Percentiles rank a stretch among this genome's conserved stretches.
Conservation (phyloP, 2,113 vertebrate genomes). For the Python bivittatus region DNA sequence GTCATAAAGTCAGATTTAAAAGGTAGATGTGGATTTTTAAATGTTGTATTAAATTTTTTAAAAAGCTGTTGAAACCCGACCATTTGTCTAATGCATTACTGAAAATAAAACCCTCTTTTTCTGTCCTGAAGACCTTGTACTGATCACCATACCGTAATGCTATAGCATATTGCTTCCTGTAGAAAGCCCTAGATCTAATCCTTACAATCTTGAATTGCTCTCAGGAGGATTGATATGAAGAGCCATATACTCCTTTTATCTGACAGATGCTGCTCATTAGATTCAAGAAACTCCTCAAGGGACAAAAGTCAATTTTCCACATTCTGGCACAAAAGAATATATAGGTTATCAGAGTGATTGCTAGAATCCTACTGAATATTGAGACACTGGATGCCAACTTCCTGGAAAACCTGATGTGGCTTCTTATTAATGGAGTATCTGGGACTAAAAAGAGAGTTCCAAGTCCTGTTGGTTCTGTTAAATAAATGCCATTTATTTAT, state of each 20-base stretch:
- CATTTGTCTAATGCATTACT: not conserved
- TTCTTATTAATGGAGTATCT: not conserved
- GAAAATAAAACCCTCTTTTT: not conserved
- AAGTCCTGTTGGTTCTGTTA: not conserved
- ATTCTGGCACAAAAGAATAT: constrained; percentile 57
- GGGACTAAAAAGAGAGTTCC: not conserved
- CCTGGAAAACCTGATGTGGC: rapidly evolving
- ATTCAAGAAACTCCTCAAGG: constrained; percentile 68
- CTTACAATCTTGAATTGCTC: not conserved
- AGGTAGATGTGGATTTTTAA: not conserved
- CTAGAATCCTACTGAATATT: constrained; percentile 35
- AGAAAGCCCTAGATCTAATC: not conserved
- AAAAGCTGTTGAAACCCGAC: not conserved
- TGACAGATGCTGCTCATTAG: constrained; percentile 74
- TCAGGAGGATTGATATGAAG: constrained; percentile 27
- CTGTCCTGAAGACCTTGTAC: not conserved
- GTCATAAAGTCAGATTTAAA: not conserved
- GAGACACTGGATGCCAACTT: not conserved
- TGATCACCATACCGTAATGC: not conserved
- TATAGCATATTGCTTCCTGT: not conserved
- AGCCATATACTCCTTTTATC: constrained; percentile 37
- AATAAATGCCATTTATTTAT: not conserved
- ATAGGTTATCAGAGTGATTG: constrained; percentile 69
- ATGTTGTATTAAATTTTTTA: not conserved
- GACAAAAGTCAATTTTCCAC: constrained; percentile 75